Conservation (phyloP, 2,113 vertebrate genomes). For the Electrona antarctica region DNA sequence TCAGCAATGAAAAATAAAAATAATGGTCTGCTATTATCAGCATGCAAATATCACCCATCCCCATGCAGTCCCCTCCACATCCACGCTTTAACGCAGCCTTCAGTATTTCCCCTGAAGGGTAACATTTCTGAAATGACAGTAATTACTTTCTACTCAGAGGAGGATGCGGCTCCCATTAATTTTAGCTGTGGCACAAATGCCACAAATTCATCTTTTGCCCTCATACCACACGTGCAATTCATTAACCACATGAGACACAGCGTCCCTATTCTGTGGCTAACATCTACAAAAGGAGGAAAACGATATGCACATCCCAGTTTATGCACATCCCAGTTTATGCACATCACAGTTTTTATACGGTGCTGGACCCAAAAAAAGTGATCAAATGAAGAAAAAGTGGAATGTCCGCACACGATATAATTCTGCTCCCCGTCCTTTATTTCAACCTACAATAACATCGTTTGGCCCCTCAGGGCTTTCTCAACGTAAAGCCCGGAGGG, state of each 20-base stretch:
- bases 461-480: too few relatives aligned
- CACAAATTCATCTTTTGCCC: slow-evolving; percentile 22
- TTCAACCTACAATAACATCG: too few relatives aligned
- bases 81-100: slow-evolving; percentile 54
- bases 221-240: slow-evolving; percentile 55
- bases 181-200: slow-evolving; percentile 52
- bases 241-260: slow-evolving; percentile 10
- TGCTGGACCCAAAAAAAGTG: too few relatives aligned
- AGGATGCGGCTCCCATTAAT: slow-evolving; percentile 56
- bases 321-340: too few relatives aligned
- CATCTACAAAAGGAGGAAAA: too few relatives aligned
- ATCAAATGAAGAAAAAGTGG: too few relatives aligned
- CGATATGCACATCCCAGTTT: too few relatives aligned
- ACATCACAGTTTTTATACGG: too few relatives aligned
- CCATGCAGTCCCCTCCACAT: background rate
- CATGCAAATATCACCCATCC: slow-evolving; percentile 61
- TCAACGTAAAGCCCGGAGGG: too few relatives aligned
- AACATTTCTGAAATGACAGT: slow-evolving; percentile 66
- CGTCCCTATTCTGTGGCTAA: too few relatives aligned
- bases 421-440: too few relatives aligned
- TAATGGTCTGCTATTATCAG: slow-evolving; percentile 56
- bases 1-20: slow-evolving; percentile 15
- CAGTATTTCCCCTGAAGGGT: slow-evolving; percentile 39
- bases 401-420: too few relatives aligned
- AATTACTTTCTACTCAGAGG: slow-evolving; percentile 61